Conservation (phyloP, 2,888 invertebrate genomes). For the Dryobota labecula region DNA sequence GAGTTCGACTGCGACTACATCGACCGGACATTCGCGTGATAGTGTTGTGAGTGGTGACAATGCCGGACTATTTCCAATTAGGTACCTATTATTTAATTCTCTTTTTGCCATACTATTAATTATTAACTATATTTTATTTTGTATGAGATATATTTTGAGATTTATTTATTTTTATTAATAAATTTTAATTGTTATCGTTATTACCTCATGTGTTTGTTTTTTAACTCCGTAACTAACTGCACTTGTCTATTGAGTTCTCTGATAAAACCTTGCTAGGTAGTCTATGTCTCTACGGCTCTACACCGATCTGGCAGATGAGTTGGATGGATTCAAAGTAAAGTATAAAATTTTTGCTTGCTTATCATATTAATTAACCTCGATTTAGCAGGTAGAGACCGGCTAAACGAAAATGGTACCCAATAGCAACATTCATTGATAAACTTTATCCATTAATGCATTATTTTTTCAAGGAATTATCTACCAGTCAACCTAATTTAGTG, state of each 20-base stretch:
- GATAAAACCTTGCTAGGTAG: constrained; percentile 28
- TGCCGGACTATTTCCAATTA: constrained; percentile 75
- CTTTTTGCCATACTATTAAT: constrained; percentile 87
- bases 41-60: constrained; percentile 77
- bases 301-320: neutral
- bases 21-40: constrained; percentile 88
- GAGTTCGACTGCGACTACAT: constrained; percentile 88
- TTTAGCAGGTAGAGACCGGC: neutral
- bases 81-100: constrained; percentile 79
- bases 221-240: constrained; percentile 37
- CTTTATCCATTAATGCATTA: neutral
- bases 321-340: neutral
- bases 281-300: neutral
- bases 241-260: constrained; percentile 27
- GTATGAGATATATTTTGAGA: constrained; percentile 81
- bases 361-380: neutral
- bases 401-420: constrained; percentile 18
- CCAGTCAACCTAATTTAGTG: neutral
- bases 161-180: constrained; percentile 85
- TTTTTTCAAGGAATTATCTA: neutral
- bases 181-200: constrained; percentile 87
- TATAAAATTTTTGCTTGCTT: neutral
- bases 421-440: neutral
- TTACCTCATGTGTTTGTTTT: constrained; percentile 72
- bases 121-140: constrained; percentile 81